phyloP scores from a whole-genome alignment of 2,888 invertebrate genomes.

The Hypercompe scribonia region DNA sequence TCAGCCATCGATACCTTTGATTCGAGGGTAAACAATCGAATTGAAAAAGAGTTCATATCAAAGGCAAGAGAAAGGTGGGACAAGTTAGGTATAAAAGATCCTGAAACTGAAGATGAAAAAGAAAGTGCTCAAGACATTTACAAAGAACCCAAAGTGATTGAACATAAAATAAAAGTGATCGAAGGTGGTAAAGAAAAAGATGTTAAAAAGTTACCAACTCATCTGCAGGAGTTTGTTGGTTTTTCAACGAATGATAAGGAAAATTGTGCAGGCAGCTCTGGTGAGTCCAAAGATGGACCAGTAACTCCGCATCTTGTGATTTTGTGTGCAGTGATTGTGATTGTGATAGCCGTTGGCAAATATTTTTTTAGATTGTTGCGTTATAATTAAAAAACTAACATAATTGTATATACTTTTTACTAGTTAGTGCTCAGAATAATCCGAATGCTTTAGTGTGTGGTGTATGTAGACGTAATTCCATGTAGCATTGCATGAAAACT shows the following conservation, averaged over 20 bases:
- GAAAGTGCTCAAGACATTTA: constrained; percentile 71
- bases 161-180: constrained; percentile 88
- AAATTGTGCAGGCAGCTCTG: constrained; percentile 84
- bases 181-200: constrained; percentile 88
- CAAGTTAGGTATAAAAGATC: constrained; percentile 90
- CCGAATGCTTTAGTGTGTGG: constrained; percentile 54
- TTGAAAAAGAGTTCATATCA: constrained; percentile 92
- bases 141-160: constrained; percentile 76
- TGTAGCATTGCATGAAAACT: constrained; percentile 71
- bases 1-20: constrained; percentile 71
- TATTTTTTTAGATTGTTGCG: constrained; percentile 73
- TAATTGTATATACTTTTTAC: constrained; percentile 41
- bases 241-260: constrained; percentile 85
- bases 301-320: constrained; percentile 83
- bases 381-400: constrained; percentile 68
- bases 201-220: constrained; percentile 89
- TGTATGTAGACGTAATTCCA: constrained; percentile 41
- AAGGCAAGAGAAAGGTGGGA: constrained; percentile 91
- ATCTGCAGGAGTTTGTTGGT: constrained; percentile 92
- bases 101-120: constrained; percentile 88
- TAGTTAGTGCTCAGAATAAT: constrained; percentile 56
- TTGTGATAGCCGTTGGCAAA: constrained; percentile 79
- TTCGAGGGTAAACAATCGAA: constrained; percentile 81
- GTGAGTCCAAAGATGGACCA: constrained; percentile 77
- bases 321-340: constrained; percentile 82